phyloP scores from a whole-genome alignment of 2,113 vertebrate genomes.

The Sisor rabdophorus region DNA sequence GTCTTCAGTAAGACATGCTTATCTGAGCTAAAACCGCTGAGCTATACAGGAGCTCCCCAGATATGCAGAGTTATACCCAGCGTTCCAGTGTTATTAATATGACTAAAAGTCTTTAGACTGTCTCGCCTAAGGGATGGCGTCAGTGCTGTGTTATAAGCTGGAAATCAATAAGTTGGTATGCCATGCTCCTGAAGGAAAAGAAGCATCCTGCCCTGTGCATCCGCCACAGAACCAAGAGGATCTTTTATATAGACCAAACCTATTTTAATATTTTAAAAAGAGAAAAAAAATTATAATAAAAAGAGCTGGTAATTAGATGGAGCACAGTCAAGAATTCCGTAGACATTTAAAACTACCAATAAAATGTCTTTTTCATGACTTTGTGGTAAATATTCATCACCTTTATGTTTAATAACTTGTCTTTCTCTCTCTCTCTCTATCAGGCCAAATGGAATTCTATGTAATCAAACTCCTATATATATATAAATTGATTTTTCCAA shows the following conservation, averaged over 20 bases:
- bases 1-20: background rate
- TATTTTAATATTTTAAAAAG: background rate
- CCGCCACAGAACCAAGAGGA: background rate
- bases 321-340: background rate
- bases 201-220: constrained; percentile 15
- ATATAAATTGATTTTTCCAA: too few species aligned
- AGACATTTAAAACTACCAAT: too few species aligned
- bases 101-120: constrained; percentile 40
- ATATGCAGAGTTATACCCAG: constrained; percentile 33
- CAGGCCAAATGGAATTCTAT: background rate
- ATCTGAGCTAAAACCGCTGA: constrained; percentile 26
- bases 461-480: background rate
- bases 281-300: background rate
- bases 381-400: too few species aligned
- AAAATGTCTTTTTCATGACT: too few species aligned
- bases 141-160: constrained; percentile 29
- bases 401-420: background rate
- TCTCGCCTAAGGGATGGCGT: constrained; percentile 37
- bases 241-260: background rate
- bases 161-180: constrained; percentile 35
- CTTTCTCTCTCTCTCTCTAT: background rate
- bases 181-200: constrained; percentile 26
- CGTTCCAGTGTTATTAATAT: constrained; percentile 37
- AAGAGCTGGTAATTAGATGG: background rate
- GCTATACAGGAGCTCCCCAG: constrained; percentile 31